A percentile compares a stretch with the other conserved stretches of the same genome.
Evolutionary conservation across 2,888 invertebrate species (phyloP).

Genomic region (Aradus depressus): DNA sequence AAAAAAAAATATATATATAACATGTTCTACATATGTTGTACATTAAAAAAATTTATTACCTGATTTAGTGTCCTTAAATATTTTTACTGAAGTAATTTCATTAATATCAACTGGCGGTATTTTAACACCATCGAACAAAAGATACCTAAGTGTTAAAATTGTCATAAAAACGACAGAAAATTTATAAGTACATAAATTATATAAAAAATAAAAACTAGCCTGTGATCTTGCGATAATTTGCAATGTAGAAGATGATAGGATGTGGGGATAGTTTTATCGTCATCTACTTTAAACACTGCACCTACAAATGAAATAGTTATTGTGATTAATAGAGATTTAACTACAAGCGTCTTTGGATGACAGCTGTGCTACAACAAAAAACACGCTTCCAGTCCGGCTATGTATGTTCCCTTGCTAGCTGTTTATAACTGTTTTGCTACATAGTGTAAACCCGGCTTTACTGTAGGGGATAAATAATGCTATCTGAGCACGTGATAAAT

Average conservation of each 20-base stretch:
- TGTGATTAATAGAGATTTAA: too few relatives aligned
- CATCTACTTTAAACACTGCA: slow-evolving; percentile 11
- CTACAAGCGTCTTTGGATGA: too few relatives aligned
- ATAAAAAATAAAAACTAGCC: slow-evolving; percentile 18
- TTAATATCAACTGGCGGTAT: slow-evolving; percentile 22
- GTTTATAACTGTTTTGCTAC: too few relatives aligned
- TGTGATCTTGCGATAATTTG: slow-evolving; percentile 30
- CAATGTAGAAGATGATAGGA: slow-evolving; percentile 21
- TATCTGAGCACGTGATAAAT: too few relatives aligned
- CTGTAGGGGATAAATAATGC: too few relatives aligned
- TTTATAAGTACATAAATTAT: not conserved
- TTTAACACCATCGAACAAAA: slow-evolving; percentile 25
- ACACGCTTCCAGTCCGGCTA: too few relatives aligned
- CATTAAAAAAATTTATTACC: slow-evolving; percentile 14
- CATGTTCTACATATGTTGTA: not conserved
- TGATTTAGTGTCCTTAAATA: slow-evolving; percentile 19
- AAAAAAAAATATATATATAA: too few relatives aligned
- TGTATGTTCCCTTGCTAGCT: too few relatives aligned
- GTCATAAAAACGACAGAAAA: not conserved
- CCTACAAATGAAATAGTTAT: not conserved
- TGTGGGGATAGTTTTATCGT: not conserved
- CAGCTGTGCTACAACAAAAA: too few relatives aligned
- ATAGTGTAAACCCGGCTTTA: too few relatives aligned
- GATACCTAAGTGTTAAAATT: slow-evolving; percentile 15
- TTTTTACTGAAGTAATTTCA: slow-evolving; percentile 14